Conservation (phyloP, 2,888 invertebrate species). For the Galeopsomyia nigrocyanea region DNA sequence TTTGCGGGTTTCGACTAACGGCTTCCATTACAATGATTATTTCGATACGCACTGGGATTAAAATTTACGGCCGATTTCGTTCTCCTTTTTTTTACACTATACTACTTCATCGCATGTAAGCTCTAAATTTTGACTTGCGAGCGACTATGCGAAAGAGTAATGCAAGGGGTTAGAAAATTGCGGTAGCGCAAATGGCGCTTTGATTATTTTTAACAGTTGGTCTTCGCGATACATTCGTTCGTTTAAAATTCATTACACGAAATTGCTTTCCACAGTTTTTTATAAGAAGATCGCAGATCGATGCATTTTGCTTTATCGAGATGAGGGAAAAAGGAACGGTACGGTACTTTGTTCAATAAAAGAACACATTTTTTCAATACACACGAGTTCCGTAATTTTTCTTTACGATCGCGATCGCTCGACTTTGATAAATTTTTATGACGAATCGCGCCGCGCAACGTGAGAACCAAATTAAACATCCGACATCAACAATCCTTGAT, state of each 20-base stretch:
- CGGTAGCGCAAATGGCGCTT: conserved; percentile 26
- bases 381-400: neutral
- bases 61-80: conserved; percentile 35
- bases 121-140: neutral
- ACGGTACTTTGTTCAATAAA: neutral
- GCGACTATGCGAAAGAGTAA: neutral
- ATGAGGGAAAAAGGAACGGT: no score
- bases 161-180: conserved; percentile 7
- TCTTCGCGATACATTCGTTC: neutral
- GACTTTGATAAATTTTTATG: conserved; percentile 22
- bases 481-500: neutral
- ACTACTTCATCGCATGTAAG: neutral
- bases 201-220: neutral
- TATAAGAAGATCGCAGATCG: no score
- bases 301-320: no score
- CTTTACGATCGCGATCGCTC: neutral
- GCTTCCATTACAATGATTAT: conserved; percentile 41
- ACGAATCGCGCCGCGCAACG: conserved; percentile 24
- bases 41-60: conserved; percentile 41
- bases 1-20: conserved; percentile 18
- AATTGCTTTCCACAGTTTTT: neutral
- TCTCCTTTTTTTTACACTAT: conserved; percentile 12
- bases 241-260: neutral
- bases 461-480: conserved; percentile 34
- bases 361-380: neutral